These are phyloP conservation scores for Tribolium freemani DNA, from an alignment of 2,888 invertebrate genomes.

Conservation along the genomic window DNA sequence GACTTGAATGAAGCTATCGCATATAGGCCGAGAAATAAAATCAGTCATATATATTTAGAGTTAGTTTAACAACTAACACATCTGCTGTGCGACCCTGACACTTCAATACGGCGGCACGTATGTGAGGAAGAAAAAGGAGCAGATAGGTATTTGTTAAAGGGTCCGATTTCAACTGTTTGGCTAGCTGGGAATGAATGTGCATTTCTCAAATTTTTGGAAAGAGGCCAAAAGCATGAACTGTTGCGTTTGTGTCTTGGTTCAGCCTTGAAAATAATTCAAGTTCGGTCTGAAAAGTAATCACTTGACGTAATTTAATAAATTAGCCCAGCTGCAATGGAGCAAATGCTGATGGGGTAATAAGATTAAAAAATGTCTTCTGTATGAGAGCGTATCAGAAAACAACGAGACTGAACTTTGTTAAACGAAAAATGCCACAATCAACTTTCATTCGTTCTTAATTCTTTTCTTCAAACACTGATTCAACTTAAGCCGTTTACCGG, in stretches of 20 bases:
- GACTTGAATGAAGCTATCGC: background rate
- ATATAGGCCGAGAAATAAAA: background rate
- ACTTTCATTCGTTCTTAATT: too few relatives aligned
- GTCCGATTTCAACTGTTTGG: background rate
- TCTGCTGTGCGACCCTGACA: slow-evolving; percentile 21
- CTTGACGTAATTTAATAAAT: slow-evolving; percentile 16
- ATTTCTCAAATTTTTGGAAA: slow-evolving; percentile 32
- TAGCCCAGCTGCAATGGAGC: background rate
- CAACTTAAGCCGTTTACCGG: too few relatives aligned
- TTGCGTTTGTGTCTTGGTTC: slow-evolving; percentile 3
- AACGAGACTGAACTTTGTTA: too few relatives aligned
- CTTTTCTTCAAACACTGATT: too few relatives aligned
- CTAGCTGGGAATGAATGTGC: background rate
- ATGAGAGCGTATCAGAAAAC: too few relatives aligned
- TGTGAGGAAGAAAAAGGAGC: background rate
- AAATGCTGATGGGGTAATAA: background rate
- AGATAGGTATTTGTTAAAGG: slow-evolving; percentile 1
- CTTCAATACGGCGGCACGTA: background rate
- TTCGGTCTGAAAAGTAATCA: slow-evolving; percentile 15
- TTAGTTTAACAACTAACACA: slow-evolving; percentile 12
- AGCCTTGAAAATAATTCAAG: slow-evolving; percentile 30
- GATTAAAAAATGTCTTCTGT: background rate
- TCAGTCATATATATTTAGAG: background rate
- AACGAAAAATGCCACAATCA: too few relatives aligned
- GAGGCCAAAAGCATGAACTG: slow-evolving; percentile 13